Percentiles rank a stretch among this genome's conserved stretches.
Evolutionary conservation across 2,113 vertebrate species (phyloP).

Genomic region (Callionymus lyra): DNA sequence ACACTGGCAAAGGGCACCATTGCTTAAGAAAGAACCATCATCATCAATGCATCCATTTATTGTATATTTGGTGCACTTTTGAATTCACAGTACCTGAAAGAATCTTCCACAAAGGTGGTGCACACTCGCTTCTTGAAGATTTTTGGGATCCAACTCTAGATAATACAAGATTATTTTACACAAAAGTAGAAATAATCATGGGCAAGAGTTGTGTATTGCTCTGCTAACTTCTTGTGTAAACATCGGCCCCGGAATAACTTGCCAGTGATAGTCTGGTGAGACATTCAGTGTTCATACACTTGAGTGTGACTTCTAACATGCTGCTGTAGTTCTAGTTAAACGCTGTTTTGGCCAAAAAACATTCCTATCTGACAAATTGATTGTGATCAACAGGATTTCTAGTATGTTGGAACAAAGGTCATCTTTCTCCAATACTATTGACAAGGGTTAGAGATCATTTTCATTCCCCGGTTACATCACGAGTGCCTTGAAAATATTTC

Average conservation of each 20-base stretch:
- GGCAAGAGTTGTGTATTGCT: not conserved
- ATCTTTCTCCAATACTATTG: too few species aligned
- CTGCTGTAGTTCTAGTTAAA: slow-evolving; percentile 14
- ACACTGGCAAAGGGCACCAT: slow-evolving; percentile 72
- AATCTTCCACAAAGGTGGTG: slow-evolving; percentile 76
- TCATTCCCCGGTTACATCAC: too few species aligned
- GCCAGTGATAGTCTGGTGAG: slow-evolving; percentile 6
- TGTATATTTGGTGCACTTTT: not conserved
- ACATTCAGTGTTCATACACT: slow-evolving; percentile 14
- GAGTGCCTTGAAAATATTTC: too few species aligned
- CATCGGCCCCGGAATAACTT: slow-evolving; percentile 1
- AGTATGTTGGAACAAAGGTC: too few species aligned
- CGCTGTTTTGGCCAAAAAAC: too few species aligned
- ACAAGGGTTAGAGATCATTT: too few species aligned
- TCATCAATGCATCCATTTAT: too few species aligned
- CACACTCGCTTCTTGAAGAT: slow-evolving; percentile 81
- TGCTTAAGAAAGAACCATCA: slow-evolving; percentile 29
- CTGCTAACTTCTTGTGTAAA: slow-evolving; percentile 4
- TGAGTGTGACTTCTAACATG: slow-evolving; percentile 35
- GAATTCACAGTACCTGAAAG: slow-evolving; percentile 49
- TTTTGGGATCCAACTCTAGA: slow-evolving; percentile 78
- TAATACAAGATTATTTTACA: not conserved
- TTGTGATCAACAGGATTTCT: too few species aligned
- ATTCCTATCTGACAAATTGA: too few species aligned
- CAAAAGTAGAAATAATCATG: not conserved